Base-by-base conservation (phyloP, 1,140 invertebrate species). In the Sitodiplosis mosellana region DNA sequence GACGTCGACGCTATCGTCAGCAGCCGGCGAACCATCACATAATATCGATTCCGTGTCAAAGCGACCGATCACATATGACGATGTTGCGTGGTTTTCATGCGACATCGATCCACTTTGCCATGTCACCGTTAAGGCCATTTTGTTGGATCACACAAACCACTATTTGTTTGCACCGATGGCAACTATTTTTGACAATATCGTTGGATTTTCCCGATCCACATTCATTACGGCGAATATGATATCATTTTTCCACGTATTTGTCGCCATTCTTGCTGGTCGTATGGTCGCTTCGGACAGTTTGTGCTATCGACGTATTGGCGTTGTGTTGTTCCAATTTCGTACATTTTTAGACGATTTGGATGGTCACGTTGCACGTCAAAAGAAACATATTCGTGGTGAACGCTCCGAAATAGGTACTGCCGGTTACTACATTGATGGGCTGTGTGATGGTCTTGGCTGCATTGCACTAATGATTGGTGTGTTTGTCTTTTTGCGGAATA, bases 261-360 rank as follows among this genome's bases (percentile, higher is more conserved):
- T 86, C 2, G 83, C 83, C 1, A 59, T 81, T 33, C 40, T 77
- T 2, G 73, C 78, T 18, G 80, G 73, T 4, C 81, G 80, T 55
- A 70, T 81, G 19, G 64, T 86, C 27, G 72, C 79, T 1, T 78
- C 72, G 48, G 77, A 78, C 54, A 78, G 72, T 52, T 59, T 86
- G 20, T 68, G 71, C 3, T 74, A 75, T 33, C 62, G 83, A 33
- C 68, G 80, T 14, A 46, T 84, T 0, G 83, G 78, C 1, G 75
- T 85, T 1, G 57, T 83, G 5, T 55, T 86, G 5, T 87, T 85
- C 58, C 77, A 83, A 65, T 59, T 84, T 7, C 66, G 84, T 47
- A 81, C 81, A 48, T 84, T 83, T 61, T 53, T 86, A 20, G 83
- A 87, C 55, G 81, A 84, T 56, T 56, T 87, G 45, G 84, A 87